Percentiles rank a stretch among this genome's conserved stretches.
Conservation (phyloP, 1,140 invertebrate genomes). For the Kradibia gibbosae region DNA sequence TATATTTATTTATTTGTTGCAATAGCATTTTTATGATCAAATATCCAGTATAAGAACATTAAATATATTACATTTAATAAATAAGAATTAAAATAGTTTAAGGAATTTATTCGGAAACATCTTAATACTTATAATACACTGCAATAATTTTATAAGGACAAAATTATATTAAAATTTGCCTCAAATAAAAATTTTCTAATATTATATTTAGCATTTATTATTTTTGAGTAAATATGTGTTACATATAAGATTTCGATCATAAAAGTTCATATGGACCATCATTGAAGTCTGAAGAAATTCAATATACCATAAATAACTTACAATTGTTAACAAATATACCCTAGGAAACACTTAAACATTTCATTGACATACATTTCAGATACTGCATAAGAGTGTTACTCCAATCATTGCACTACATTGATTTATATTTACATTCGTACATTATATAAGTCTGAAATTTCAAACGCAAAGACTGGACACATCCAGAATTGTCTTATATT, state of each 20-base stretch:
- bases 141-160: too few species aligned
- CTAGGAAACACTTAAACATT: not conserved
- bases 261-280: not conserved
- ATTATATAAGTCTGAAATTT: not conserved
- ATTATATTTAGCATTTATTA: too few species aligned
- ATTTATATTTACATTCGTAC: not conserved
- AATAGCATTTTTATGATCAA: too few species aligned
- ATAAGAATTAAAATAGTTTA: too few species aligned
- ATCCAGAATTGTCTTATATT: constrained; percentile 38
- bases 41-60: too few species aligned
- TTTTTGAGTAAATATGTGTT: too few species aligned
- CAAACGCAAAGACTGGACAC: not conserved
- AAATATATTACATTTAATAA: too few species aligned
- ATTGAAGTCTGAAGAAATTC: not conserved
- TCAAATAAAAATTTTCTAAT: too few species aligned
- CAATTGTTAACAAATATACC: not conserved
- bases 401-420: not conserved
- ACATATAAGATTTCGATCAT: not conserved
- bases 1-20: too few species aligned
- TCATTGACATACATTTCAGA: not conserved
- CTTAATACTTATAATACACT: too few species aligned
- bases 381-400: not conserved
- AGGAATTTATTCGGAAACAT: too few species aligned
- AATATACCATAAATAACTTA: not conserved
- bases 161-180: too few species aligned